Evolutionary conservation across 2,113 vertebrate genomes (phyloP), one percentile per base, ranked within the genome.

Genomic region (Caretta caretta): DNA sequence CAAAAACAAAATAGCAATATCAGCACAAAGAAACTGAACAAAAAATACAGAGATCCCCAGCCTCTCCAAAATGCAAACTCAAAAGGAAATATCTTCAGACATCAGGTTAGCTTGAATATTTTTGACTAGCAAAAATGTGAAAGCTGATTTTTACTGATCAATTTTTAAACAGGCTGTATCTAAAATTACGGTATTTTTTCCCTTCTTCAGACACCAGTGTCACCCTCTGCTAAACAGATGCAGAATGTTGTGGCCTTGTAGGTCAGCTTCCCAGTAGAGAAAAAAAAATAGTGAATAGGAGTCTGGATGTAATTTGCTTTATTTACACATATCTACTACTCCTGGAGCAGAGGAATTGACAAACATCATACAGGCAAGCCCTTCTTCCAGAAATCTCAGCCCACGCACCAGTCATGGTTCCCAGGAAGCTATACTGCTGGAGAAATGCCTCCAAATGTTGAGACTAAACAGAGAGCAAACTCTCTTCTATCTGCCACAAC

Each of bases 321-420:
- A 62, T 65, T 80, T 56, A n/a, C 2, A 2, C 38, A 31, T 11
- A 20, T 59, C 4, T 12, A 69, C 35, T 62, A 75, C 46, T 79
- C 24, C 35, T 35, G 27, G n/a, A 2, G 35, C 0, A 0, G 5
- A 8, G 14, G 46, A 65, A 22, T 1, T 62, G 46, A 50, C 22
- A 75, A 54, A 80, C 3, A 50, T 38, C 38, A 62, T 1, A 6
- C 20, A 50, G 83, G 17, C 8, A 4, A 2, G 3, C 9, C 20
- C 29, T 3, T 22, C 85, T 29, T 8, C 14, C 14, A 57, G 14
- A 24, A 57, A 86, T 6, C 22, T 92, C 57, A 83, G 49, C 1
- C 72, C 57, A 48, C 10, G 1, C 8, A 83, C 5, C 72, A 92
- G 13, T 62, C 10, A 22, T 38, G 10, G 17, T 17, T 75, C 17